Evolutionary conservation across 2,888 invertebrate species (phyloP).

Genomic region (Hesperia comma): DNA sequence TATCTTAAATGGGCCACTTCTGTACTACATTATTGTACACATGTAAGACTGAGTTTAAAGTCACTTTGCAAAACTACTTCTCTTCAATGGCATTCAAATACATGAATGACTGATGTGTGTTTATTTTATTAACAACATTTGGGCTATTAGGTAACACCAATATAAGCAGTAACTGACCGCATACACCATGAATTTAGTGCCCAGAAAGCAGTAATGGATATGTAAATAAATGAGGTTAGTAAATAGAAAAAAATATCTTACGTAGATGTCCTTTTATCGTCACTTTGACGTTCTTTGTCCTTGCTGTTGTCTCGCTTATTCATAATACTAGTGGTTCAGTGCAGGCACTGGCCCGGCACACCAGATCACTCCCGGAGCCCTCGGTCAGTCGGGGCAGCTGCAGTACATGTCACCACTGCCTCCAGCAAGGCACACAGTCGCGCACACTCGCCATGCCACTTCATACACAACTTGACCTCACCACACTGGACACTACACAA

Average conservation of each 20-base stretch:
- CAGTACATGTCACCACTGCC: constrained; percentile 81
- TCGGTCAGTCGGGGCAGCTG: constrained; percentile 67
- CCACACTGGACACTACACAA: constrained; percentile 58
- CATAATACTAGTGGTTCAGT: constrained; percentile 77
- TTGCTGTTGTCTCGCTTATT: constrained; percentile 81
- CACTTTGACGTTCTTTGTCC: constrained; percentile 82
- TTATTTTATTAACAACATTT: too few species aligned
- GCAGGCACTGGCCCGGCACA: constrained; percentile 78
- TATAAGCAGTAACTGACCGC: too few species aligned
- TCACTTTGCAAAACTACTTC: too few species aligned
- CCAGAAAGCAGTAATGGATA: too few species aligned
- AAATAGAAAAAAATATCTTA: constrained; percentile 54
- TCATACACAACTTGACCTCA: constrained; percentile 58
- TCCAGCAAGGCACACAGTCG: constrained; percentile 56
- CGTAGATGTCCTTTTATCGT: constrained; percentile 81
- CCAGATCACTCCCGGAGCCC: constrained; percentile 77
- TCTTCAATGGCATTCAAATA: too few species aligned
- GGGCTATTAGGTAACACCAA: too few species aligned
- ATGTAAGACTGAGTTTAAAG: too few species aligned
- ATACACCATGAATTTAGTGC: too few species aligned
- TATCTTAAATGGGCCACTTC: too few species aligned
- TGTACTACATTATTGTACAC: too few species aligned
- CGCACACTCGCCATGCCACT: constrained; percentile 69
- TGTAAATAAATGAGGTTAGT: neutral
- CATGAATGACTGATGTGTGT: too few species aligned